phyloP scores from a whole-genome alignment of 2,797 vertebrate species.

The Semotilus atromaculatus region DNA sequence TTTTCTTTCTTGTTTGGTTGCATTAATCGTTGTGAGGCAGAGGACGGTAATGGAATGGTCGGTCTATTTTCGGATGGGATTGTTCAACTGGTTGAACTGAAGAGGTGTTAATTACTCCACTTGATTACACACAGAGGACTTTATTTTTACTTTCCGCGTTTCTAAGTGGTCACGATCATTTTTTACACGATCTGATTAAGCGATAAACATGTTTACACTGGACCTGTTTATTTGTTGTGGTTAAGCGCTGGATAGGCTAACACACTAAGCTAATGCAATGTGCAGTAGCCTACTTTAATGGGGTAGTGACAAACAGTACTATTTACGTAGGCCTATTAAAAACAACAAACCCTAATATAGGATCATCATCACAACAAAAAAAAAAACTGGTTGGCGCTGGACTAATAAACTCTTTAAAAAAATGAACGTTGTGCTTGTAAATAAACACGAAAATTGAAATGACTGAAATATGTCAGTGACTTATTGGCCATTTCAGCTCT shows the following conservation, averaged over 20 bases:
- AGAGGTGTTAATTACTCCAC: conserved; percentile 27
- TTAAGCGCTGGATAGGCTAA: not conserved
- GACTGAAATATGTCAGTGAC: not conserved
- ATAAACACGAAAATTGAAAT: conserved; percentile 7
- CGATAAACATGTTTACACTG: not conserved
- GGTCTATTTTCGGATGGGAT: not conserved
- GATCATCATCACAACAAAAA: not conserved
- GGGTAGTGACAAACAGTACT: not conserved
- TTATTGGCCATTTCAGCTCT: not conserved
- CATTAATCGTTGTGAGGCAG: not conserved
- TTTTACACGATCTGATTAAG: not conserved
- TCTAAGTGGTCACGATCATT: conserved; percentile 19
- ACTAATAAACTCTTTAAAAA: not conserved
- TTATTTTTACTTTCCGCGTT: not conserved
- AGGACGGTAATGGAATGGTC: not conserved
- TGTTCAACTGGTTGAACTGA: conserved; percentile 11
- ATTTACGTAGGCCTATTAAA: not conserved
- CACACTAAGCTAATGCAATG: not conserved
- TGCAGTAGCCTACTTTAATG: not conserved
- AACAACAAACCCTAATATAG: not conserved
- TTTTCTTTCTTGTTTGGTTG: not conserved
- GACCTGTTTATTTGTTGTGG: not conserved
- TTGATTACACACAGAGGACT: conserved; percentile 8
- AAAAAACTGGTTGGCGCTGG: not conserved
- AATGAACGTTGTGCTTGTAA: not conserved